A percentile compares a stretch with the other conserved stretches of the same genome.
phyloP scores from a whole-genome alignment of 2,797 vertebrate genomes.

The Tiaroga cobitis region DNA sequence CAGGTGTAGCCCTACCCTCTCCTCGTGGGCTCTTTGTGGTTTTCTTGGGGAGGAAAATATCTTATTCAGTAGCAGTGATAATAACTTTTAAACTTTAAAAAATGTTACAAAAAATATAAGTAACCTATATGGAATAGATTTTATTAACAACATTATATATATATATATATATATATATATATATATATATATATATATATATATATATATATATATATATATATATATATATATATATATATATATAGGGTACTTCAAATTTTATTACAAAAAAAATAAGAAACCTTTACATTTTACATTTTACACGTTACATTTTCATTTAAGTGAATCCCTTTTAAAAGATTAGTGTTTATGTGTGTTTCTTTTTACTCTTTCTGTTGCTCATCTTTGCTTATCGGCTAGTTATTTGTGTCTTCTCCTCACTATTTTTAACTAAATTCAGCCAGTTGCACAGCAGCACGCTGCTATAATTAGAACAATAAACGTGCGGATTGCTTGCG shows the following conservation, averaged over 20 bases:
- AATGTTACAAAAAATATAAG: too few species aligned
- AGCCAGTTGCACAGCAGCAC: constrained; percentile 56
- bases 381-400: not conserved
- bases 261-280: not conserved
- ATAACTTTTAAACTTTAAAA: too few species aligned
- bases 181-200: too few species aligned
- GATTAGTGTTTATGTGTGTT: not conserved
- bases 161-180: too few species aligned
- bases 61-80: not conserved
- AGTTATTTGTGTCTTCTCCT: constrained; percentile 45
- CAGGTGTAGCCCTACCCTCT: constrained; percentile 35
- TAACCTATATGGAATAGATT: not conserved
- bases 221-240: accelerated
- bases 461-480: constrained; percentile 57
- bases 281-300: not conserved
- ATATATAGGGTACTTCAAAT: not conserved
- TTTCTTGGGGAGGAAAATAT: constrained; percentile 2
- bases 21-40: constrained; percentile 27
- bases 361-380: not conserved
- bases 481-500: constrained; percentile 73
- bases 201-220: too few species aligned
- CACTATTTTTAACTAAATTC: constrained; percentile 82
- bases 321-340: not conserved
- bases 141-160: not conserved
- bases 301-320: too few species aligned